Conservation (phyloP, 2,888 invertebrate genomes). For the Adelognathus sp. region DNA sequence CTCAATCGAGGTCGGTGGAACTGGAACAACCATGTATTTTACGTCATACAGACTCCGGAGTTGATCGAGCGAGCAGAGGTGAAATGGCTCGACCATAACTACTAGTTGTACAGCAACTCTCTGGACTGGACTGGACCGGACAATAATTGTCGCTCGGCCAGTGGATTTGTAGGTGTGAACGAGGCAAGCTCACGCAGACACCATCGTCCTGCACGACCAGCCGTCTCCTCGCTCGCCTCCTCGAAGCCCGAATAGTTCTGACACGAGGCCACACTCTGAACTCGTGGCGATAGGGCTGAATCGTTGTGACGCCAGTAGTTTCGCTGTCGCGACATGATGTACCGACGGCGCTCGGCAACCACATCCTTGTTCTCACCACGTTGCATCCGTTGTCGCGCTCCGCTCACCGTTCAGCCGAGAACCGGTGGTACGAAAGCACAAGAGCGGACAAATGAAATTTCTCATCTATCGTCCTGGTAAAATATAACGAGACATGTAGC, state of each 20-base stretch:
- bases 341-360: conserved; percentile 63
- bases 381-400: conserved; percentile 2
- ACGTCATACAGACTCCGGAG: conserved; percentile 1
- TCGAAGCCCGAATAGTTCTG: conserved; percentile 50
- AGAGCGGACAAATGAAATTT: conserved; percentile 73
- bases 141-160: conserved; percentile 65
- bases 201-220: conserved; percentile 29
- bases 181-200: conserved; percentile 46
- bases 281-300: conserved; percentile 43
- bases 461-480: conserved; percentile 64
- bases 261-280: conserved; percentile 53
- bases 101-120: conserved; percentile 69
- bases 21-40: not conserved
- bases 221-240: conserved; percentile 33
- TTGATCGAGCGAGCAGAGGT: conserved; percentile 26
- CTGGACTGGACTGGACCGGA: conserved; percentile 65
- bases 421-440: conserved; percentile 66
- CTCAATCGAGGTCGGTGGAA: not conserved
- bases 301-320: conserved; percentile 68
- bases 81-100: conserved; percentile 67
- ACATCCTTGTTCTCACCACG: conserved; percentile 27
- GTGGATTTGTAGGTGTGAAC: conserved; percentile 12
- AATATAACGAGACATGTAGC: conserved; percentile 67
- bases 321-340: conserved; percentile 67
- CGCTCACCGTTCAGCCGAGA: not conserved